A percentile compares a stretch with the other conserved stretches of the same genome.
Conservation (phyloP, 2,888 invertebrate species). For the Tetheella fluctuosa region DNA sequence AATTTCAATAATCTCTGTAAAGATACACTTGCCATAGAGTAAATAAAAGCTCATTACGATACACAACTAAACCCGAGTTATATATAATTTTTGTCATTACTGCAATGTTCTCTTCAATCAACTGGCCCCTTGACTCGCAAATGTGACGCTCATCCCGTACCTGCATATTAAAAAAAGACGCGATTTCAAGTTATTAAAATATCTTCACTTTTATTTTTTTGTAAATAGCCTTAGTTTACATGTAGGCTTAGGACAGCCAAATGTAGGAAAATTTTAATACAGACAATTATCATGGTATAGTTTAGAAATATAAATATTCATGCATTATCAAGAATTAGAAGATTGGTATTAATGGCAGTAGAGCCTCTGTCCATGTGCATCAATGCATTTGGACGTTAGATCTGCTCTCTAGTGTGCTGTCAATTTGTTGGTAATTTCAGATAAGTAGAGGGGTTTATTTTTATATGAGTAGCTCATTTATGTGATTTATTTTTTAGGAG, state of each 20-base stretch:
- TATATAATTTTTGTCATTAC: not conserved
- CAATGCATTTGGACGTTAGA: conserved; percentile 35
- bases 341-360: conserved; percentile 28
- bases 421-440: conserved; percentile 8
- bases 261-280: conserved; percentile 19
- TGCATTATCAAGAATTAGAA: conserved; percentile 29
- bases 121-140: too few relatives aligned
- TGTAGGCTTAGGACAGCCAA: conserved; percentile 20
- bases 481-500: conserved; percentile 27
- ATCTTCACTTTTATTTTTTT: not conserved
- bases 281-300: conserved; percentile 27
- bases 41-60: not conserved
- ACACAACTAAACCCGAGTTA: not conserved
- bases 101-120: not conserved
- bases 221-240: conserved; percentile 24
- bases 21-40: conserved; percentile 3
- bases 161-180: too few relatives aligned
- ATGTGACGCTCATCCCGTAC: too few relatives aligned
- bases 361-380: conserved; percentile 43
- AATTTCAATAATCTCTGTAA: not conserved
- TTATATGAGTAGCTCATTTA: conserved; percentile 23
- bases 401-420: conserved; percentile 33
- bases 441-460: conserved; percentile 25
- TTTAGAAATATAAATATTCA: conserved; percentile 36
- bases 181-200: too few relatives aligned